Conservation (phyloP, 2,113 vertebrate species). For the Cacatua alba region DNA sequence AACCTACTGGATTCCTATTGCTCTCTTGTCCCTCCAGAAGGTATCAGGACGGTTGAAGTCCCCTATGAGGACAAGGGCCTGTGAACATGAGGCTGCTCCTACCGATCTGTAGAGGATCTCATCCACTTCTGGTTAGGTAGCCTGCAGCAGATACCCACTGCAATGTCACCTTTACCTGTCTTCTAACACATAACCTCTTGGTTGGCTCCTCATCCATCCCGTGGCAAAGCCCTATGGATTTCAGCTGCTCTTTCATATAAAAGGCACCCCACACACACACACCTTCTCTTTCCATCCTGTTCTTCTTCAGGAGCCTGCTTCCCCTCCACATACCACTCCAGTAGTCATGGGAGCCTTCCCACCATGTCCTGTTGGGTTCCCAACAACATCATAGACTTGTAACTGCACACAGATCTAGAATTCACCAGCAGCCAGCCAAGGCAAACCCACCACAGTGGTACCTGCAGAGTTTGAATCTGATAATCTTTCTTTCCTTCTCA, state of each 20-base stretch:
- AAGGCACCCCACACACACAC: fast-evolving
- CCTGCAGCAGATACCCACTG: background rate
- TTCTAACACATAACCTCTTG: background rate
- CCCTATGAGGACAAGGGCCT: background rate
- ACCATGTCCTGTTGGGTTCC: background rate
- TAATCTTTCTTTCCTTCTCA: background rate
- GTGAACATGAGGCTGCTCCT: background rate
- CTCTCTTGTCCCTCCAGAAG: background rate
- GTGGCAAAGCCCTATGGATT: background rate
- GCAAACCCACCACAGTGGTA: background rate
- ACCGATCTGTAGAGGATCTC: background rate
- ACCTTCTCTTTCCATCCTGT: background rate
- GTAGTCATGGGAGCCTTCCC: background rate
- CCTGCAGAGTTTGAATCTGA: background rate
- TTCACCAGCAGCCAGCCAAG: background rate
- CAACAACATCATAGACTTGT: background rate
- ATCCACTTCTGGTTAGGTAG: background rate
- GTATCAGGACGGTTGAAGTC: background rate
- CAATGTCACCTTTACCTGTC: background rate
- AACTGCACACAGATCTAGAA: background rate
- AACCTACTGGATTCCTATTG: background rate
- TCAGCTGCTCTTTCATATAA: background rate
- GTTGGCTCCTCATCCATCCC: background rate
- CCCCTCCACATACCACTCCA: background rate
- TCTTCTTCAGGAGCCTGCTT: background rate